A percentile compares a stretch with the other conserved stretches of the same genome.
Evolutionary conservation across 1,140 invertebrate genomes (phyloP).

Genomic region (Penaeus vannamei): DNA sequence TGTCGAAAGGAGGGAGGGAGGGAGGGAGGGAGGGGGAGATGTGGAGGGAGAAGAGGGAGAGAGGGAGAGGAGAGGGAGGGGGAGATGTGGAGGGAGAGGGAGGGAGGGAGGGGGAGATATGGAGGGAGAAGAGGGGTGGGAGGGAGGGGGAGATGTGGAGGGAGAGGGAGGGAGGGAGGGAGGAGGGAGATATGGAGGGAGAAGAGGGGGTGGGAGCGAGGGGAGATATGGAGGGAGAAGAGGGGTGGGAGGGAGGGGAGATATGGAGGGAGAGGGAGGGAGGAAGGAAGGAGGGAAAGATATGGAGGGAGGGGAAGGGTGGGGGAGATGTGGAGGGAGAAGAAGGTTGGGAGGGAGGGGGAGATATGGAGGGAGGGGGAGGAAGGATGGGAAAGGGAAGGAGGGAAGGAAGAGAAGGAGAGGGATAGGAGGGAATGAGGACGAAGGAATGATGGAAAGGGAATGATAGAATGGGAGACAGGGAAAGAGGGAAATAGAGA

Average conservation of each 20-base stretch:
- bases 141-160: too few species aligned
- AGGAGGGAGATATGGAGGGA: neutral
- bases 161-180: too few species aligned
- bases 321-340: neutral
- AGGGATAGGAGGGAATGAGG: neutral
- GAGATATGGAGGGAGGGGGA: neutral
- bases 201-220: neutral
- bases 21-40: too few species aligned
- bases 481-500: neutral
- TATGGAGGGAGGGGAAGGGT: neutral
- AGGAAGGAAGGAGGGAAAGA: neutral
- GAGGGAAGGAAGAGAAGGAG: neutral
- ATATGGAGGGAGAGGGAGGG: neutral
- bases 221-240: neutral
- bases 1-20: too few species aligned
- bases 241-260: neutral
- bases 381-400: neutral
- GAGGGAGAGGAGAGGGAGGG: too few species aligned
- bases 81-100: too few species aligned
- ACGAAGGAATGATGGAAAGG: neutral
- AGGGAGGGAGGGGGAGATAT: too few species aligned
- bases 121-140: too few species aligned
- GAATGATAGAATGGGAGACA: neutral
- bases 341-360: neutral
- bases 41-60: too few species aligned